A percentile compares a stretch with the other conserved stretches of the same genome.
Evolutionary conservation across 2,113 vertebrate genomes (phyloP).

Genomic region (Macrotis lagotis): DNA sequence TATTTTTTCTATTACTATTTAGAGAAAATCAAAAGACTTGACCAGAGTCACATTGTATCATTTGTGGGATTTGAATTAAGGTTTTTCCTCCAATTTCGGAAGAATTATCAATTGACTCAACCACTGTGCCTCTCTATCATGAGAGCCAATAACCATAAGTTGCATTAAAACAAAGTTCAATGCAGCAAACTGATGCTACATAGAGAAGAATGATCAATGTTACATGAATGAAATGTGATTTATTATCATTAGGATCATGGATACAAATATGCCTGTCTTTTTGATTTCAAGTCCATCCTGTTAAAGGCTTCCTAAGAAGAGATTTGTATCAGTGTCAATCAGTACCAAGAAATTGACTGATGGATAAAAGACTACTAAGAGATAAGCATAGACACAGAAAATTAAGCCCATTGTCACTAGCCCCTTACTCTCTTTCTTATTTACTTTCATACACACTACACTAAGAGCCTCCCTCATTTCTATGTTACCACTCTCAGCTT

Average conservation of each 20-base stretch:
- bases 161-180: constrained; percentile 49
- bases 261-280: constrained; percentile 37
- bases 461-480: constrained; percentile 11
- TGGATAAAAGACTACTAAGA: constrained; percentile 30
- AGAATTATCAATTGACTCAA: background rate
- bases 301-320: background rate
- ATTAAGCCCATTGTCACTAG: background rate
- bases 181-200: constrained; percentile 7
- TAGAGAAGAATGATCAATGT: constrained; percentile 8
- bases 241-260: constrained; percentile 34
- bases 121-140: background rate
- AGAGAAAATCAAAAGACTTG: background rate
- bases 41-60: background rate
- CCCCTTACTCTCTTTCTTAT: background rate
- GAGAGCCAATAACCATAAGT: constrained; percentile 36
- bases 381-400: constrained; percentile 2
- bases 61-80: background rate
- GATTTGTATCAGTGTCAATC: constrained; percentile 26
- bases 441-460: background rate
- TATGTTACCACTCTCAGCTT: constrained; percentile 28
- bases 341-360: background rate
- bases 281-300: background rate
- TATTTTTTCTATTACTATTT: background rate
- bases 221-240: constrained; percentile 31
- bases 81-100: background rate